Base-by-base conservation (phyloP, 2,888 invertebrate genomes). In the Andrena dorsata region DNA sequence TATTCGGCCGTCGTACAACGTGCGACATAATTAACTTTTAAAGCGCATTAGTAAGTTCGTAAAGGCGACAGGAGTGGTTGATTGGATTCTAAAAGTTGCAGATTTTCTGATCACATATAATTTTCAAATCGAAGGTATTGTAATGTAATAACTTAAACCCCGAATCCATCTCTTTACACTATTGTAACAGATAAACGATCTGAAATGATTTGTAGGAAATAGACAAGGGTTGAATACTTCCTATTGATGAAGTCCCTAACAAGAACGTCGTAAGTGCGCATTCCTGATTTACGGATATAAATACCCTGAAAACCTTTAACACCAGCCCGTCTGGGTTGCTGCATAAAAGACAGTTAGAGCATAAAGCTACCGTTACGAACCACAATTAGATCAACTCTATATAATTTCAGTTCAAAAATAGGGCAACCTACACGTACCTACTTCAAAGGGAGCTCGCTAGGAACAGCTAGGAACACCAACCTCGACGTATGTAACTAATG, bases 401-500 rank as follows among this genome's bases (percentile, higher is more conserved):
- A 26, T 23, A 56, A 20, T 56, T 56, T 10, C 23, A 56, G 13
- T 32, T 8, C 0, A 20, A 30, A 32, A 53, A 51, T 53, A 30
- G 20, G n/a, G 10, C 51, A 32, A n/a, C 68, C 51, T 8, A 26
- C 28, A 16, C 13, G 56, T 41, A 7, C 2, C 8, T 61, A 47
- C 13, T 69, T 41, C 35, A 28, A 60, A 51, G 13, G 60, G 20
- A 47, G 8, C 20, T 28, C 2, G 13, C 20, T 41, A 26, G 47
- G 23, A 32, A 26, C 32, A 28, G 13, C 20, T 41, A 32, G 47
- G 23, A 32, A 26, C 32, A n/a, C 3, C 28, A 28, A 23, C 71
- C 51, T 20, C 30, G 56, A 23, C 53, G 32, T 0, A 49, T 26
- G 30, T 16, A 30, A 69, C 47, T 76, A 80, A 80, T 66, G 69